These are phyloP conservation scores for Geotrypetes seraphini DNA, from an alignment of 2,797 vertebrate species.

Conservation along the genomic window DNA sequence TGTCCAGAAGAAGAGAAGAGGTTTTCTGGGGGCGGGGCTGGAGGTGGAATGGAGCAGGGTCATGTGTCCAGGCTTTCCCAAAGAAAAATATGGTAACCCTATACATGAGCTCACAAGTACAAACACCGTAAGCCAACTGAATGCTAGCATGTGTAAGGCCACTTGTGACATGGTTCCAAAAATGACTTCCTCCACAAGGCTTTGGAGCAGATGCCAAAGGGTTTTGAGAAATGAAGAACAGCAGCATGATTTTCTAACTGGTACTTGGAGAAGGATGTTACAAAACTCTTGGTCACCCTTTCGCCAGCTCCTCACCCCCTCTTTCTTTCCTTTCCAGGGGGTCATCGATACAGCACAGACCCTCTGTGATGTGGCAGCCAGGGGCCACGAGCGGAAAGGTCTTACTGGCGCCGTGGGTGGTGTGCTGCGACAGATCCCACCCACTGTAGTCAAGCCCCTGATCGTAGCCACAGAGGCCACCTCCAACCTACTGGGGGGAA, in stretches of 20 bases:
- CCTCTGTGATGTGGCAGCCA: constrained; percentile 78
- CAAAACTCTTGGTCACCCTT: accelerated
- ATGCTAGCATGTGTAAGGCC: too few relatives aligned
- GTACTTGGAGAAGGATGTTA: not conserved
- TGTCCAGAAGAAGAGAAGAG: too few relatives aligned
- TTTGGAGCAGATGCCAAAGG: not conserved
- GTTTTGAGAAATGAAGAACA: not conserved
- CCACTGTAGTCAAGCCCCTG: constrained; percentile 82
- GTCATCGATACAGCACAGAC: constrained; percentile 84
- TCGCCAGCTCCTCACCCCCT: not conserved
- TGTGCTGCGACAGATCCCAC: constrained; percentile 82
- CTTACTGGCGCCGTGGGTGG: constrained; percentile 82
- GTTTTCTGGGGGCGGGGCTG: too few relatives aligned
- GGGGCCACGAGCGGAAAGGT: constrained; percentile 85
- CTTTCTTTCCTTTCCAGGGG: constrained; percentile 46
- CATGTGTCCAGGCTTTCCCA: too few relatives aligned
- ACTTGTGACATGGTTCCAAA: too few relatives aligned
- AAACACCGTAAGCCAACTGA: too few relatives aligned
- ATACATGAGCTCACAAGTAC: too few relatives aligned
- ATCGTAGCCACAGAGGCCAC: constrained; percentile 86
- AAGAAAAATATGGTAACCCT: too few relatives aligned
- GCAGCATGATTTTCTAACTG: not conserved
- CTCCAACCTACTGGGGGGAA: constrained; percentile 81
- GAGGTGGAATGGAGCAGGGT: too few relatives aligned
- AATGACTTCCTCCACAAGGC: too few relatives aligned